Percentiles rank a stretch among this genome's conserved stretches.
phyloP scores from a whole-genome alignment of 2,797 vertebrate species.

The Micromesistius poutassou region DNA sequence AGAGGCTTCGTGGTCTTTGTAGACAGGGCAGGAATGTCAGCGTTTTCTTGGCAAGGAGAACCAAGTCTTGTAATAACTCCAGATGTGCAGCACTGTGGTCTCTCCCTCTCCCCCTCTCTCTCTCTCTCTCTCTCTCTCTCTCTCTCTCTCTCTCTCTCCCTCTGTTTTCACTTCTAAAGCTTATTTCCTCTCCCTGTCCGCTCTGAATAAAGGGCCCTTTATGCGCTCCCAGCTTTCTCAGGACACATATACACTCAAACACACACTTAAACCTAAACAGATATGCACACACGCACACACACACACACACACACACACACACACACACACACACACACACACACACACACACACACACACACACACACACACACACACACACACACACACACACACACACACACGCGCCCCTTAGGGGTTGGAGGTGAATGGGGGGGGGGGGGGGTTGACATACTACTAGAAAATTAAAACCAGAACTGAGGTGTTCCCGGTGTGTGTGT shows the following conservation, averaged over 20 bases:
- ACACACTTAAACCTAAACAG: slow-evolving; percentile 29
- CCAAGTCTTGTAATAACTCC: slow-evolving; percentile 85
- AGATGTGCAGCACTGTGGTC: slow-evolving; percentile 88
- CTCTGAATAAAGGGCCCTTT: slow-evolving; percentile 79
- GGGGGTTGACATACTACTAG: slow-evolving; percentile 61
- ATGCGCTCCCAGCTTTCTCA: slow-evolving; percentile 64
- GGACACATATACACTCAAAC: slow-evolving; percentile 29
- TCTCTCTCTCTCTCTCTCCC: slow-evolving; percentile 36
- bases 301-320: slow-evolving; percentile 20
- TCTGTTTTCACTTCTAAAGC: slow-evolving; percentile 80
- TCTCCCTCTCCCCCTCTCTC: slow-evolving; percentile 53
- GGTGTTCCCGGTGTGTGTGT: slow-evolving; percentile 9
- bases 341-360: slow-evolving; percentile 9
- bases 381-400: slow-evolving; percentile 28
- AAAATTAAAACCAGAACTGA: slow-evolving; percentile 68
- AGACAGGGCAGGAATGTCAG: slow-evolving; percentile 82
- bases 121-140: slow-evolving; percentile 36
- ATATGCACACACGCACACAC: slow-evolving; percentile 15
- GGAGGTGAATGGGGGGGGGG: slow-evolving; percentile 34
- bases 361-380: slow-evolving; percentile 33
- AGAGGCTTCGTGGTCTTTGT: slow-evolving; percentile 70
- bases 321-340: slow-evolving; percentile 25
- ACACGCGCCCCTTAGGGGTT: slow-evolving; percentile 13
- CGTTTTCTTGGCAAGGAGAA: slow-evolving; percentile 77
- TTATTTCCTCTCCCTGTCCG: slow-evolving; percentile 81